Conservation (phyloP, 2,797 vertebrate species). For the Crocodylus rhombifer region DNA sequence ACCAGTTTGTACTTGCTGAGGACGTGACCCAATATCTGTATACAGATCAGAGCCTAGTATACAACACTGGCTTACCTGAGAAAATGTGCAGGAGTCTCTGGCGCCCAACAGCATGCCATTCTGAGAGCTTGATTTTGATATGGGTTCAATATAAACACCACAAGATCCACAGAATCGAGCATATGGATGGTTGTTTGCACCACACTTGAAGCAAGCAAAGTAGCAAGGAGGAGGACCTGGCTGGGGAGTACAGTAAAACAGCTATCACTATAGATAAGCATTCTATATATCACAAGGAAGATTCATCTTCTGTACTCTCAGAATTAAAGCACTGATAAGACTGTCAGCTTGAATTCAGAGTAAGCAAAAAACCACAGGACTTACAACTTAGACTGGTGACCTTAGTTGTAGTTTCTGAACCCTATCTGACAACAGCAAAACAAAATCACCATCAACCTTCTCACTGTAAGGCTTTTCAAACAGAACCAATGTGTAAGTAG, state of each 20-base stretch:
- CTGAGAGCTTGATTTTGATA: slow-evolving; percentile 37
- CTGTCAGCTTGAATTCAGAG: not conserved
- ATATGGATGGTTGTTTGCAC: slow-evolving; percentile 81
- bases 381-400: not conserved
- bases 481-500: not conserved
- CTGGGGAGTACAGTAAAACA: slow-evolving; percentile 63
- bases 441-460: not conserved
- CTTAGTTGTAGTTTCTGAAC: not conserved
- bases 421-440: not conserved
- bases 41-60: not conserved
- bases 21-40: not conserved
- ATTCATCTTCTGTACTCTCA: not conserved
- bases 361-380: not conserved
- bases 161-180: slow-evolving; percentile 87
- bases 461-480: not conserved
- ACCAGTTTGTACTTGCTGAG: accelerated
- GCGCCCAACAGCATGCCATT: not conserved
- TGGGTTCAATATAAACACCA: slow-evolving; percentile 82
- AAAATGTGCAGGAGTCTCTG: not conserved
- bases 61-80: slow-evolving; percentile 74
- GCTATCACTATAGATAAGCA: not conserved
- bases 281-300: not conserved
- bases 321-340: not conserved
- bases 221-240: slow-evolving; percentile 70
- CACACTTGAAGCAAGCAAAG: slow-evolving; percentile 86